Percentiles rank a stretch among this genome's conserved stretches.
Evolutionary conservation across 2,888 invertebrate species (phyloP).

Genomic region (Drosophila colorata): DNA sequence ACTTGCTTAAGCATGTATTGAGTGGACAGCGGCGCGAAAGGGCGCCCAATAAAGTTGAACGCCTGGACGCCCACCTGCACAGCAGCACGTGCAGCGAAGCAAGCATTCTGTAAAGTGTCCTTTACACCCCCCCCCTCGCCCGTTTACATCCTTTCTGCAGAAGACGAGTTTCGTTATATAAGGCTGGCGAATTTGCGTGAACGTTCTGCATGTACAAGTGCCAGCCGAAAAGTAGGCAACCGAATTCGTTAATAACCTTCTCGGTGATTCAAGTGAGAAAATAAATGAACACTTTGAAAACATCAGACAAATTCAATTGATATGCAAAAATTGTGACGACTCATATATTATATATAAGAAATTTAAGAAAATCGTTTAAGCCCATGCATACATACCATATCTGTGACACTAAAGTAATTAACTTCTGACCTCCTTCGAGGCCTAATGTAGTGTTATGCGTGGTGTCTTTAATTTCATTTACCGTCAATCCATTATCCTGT

Average conservation of each 20-base stretch:
- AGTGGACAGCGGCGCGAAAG: slow-evolving; percentile 18
- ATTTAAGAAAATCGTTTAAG: slow-evolving; percentile 24
- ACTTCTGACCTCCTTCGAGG: not conserved
- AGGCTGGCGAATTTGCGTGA: slow-evolving; percentile 38
- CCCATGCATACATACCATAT: slow-evolving; percentile 2
- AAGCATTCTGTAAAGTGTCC: slow-evolving; percentile 13
- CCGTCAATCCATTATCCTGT: slow-evolving; percentile 22
- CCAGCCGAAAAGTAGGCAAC: slow-evolving; percentile 40
- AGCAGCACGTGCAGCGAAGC: slow-evolving; percentile 17
- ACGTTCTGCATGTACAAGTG: slow-evolving; percentile 19
- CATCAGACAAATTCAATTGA: not conserved
- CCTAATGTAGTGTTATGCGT: not conserved
- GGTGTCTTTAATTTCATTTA: not conserved
- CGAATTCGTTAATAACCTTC: slow-evolving; percentile 12
- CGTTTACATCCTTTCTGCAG: too few species aligned
- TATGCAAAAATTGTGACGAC: slow-evolving; percentile 6
- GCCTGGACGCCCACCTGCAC: slow-evolving; percentile 17
- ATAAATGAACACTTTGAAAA: too few species aligned
- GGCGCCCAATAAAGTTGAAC: slow-evolving; percentile 17
- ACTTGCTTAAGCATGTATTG: not conserved
- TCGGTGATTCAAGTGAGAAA: not conserved
- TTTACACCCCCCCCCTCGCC: slow-evolving; percentile 7
- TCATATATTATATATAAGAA: not conserved
- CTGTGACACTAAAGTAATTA: not conserved
- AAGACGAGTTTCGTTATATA: slow-evolving; percentile 44